These are phyloP conservation scores for human (Homo sapiens) DNA, from an alignment of 2,113 vertebrate species.

Conservation along the genomic window GRCh38 chr17:39535501-39536000, in stretches of 20 bases:
- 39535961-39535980: slow-evolving; percentile 46
- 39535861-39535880: slow-evolving; percentile 32
- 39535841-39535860: slow-evolving; percentile 45
- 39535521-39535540: slow-evolving; percentile 11
- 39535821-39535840: neutral
- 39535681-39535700: slow-evolving; percentile 33
- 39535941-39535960: slow-evolving; percentile 30
- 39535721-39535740: slow-evolving; percentile 39
- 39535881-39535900: slow-evolving; percentile 27
- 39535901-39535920: slow-evolving; percentile 24
- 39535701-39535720: neutral
- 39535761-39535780: slow-evolving; percentile 5
- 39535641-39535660: neutral
- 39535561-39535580: neutral
- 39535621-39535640: neutral
- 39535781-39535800: slow-evolving; percentile 35
- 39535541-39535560: slow-evolving; percentile 19
- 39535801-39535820: slow-evolving; percentile 15
- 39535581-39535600: neutral
- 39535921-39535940: neutral
- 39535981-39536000: slow-evolving; percentile 38
- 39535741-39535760: slow-evolving; percentile 12
- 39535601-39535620: slow-evolving; percentile 29
- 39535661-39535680: slow-evolving; percentile 32
- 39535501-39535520: slow-evolving; percentile 30